Base-by-base conservation (phyloP, 2,113 vertebrate species). In the Myocastor coypus region DNA sequence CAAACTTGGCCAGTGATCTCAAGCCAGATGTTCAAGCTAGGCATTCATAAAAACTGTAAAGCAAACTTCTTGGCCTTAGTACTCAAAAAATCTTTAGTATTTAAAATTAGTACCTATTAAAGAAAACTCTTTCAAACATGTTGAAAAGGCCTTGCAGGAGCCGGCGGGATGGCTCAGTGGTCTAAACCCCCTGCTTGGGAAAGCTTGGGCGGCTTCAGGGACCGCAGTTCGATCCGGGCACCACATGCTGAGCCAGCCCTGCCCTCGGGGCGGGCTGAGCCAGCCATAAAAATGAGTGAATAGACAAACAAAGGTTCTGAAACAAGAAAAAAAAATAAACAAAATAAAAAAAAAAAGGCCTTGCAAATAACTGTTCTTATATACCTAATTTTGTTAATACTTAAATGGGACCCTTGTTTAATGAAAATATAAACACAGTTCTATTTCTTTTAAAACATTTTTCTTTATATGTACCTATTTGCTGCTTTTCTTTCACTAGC, bases 41-140 rank as follows among this genome's bases (percentile, higher is more conserved):
- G 28, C 26, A 92, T 80, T 59, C 46, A 86, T 87, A 71, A 97
- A 94, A 94, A 64, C 32, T 90, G 55, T 90, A 87, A 90, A 88
- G 16, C 82, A 86, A 86, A 94, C 16, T 63, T 86, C 11, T 86
- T 42, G n/a, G 26, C 32, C 59, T 28, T 57, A 30, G 77, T 94
- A 37, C 37, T 95, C 75, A 71, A 4, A 77, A 94, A 95, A 83
- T 26, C 16, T 77, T 83, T 86, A 50, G 59, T 87, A 64, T 64
- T 59, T 50, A n/a, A 82, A 73, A 68, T 20, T 57, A 83, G 55
- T 52, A 59, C 17, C 12, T 94, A 88, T 55, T 83, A 52, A 78
- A 88, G 86, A 75, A 92, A 92, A 86, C 28, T 22, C 63, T 89
- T 66, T 37, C 52, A 7, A 64, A 92, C 16, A 26, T 73, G 66